A percentile compares a stretch with the other conserved stretches of the same genome.
Conservation (phyloP, 2,888 invertebrate species). For the Watsonalla cultraria region DNA sequence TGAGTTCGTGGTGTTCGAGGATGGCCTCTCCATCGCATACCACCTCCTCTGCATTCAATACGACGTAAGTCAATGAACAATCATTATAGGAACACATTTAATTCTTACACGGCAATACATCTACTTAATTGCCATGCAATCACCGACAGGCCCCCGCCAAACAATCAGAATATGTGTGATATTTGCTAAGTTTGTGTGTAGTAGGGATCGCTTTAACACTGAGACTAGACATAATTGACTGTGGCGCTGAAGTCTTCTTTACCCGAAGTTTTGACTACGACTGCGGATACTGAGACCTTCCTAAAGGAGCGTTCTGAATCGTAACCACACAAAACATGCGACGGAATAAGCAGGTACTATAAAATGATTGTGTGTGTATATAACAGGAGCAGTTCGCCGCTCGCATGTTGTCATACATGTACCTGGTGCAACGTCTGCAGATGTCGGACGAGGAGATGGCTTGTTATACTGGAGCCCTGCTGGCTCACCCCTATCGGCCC, state of each 20-base stretch:
- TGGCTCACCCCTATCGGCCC: conserved; percentile 88
- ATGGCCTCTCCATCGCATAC: conserved; percentile 90
- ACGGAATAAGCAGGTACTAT: not conserved
- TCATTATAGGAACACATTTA: not conserved
- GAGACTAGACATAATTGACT: too few relatives aligned
- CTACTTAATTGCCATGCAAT: too few relatives aligned
- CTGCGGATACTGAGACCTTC: too few relatives aligned
- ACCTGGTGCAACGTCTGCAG: conserved; percentile 84
- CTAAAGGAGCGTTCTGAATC: too few relatives aligned
- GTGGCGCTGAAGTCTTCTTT: too few relatives aligned
- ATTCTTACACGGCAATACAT: too few relatives aligned
- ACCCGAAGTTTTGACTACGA: too few relatives aligned
- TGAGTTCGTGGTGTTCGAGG: conserved; percentile 90
- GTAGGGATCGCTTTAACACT: too few relatives aligned
- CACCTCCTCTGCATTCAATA: conserved; percentile 92
- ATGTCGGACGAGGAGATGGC: conserved; percentile 95
- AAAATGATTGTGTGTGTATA: not conserved
- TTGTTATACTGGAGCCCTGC: conserved; percentile 90
- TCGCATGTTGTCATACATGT: conserved; percentile 89
- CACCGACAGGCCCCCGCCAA: too few relatives aligned
- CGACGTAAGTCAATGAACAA: conserved; percentile 76
- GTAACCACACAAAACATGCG: too few relatives aligned
- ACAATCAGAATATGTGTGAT: too few relatives aligned
- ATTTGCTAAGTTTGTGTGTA: too few relatives aligned
- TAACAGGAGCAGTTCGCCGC: conserved; percentile 88